These are phyloP conservation scores for Diglossa cyanea DNA, from an alignment of 2,797 vertebrate species.

Conservation along the genomic window DNA sequence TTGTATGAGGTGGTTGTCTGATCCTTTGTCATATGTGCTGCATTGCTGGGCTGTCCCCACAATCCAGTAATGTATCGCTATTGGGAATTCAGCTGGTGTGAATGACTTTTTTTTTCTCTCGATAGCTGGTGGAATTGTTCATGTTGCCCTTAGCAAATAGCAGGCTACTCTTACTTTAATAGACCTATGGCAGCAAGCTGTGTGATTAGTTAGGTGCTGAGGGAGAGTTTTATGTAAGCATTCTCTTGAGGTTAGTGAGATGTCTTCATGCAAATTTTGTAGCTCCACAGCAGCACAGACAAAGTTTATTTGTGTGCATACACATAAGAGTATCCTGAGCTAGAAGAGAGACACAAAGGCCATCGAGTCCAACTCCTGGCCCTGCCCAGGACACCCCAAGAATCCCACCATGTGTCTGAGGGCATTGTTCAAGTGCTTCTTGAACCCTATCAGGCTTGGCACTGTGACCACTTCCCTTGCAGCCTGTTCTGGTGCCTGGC, in stretches of 20 bases:
- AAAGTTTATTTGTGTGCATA: background rate
- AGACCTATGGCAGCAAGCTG: background rate
- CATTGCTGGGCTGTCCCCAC: background rate
- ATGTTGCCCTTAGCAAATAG: background rate
- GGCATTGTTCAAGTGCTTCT: background rate
- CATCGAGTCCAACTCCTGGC: background rate
- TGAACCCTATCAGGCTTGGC: background rate
- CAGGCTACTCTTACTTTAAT: background rate
- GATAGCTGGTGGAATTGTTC: background rate
- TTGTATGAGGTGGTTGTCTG: background rate
- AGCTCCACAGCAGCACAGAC: background rate
- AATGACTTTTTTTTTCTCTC: background rate
- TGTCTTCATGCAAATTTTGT: background rate
- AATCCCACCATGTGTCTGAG: background rate
- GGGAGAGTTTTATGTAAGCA: background rate
- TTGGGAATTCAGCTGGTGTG: background rate
- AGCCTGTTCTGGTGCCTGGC: background rate
- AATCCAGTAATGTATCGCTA: background rate
- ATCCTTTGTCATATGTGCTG: background rate
- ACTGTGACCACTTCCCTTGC: background rate
- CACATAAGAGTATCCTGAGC: background rate
- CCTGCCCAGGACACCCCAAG: background rate
- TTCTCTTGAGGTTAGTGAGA: background rate
- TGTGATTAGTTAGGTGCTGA: background rate
- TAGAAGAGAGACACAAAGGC: background rate